Evolutionary conservation across 2,113 vertebrate genomes (phyloP), one percentile per base, ranked within the genome.

Genomic region (Desmodus rotundus): DNA sequence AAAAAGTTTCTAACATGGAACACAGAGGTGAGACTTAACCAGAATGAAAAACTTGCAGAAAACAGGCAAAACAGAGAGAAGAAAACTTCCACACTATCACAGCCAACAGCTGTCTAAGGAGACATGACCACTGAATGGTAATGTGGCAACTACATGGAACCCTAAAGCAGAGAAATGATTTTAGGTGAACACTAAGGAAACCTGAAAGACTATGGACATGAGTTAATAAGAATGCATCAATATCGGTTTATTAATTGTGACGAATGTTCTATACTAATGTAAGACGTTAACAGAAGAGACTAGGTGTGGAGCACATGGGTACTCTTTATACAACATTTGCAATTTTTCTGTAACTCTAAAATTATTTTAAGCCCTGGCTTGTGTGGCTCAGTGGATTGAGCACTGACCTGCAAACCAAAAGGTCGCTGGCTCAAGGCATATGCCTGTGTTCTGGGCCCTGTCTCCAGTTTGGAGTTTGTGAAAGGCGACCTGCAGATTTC

Each of bases 331-430:
- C 17, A 19, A 54, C 45, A 16, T 77, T 77, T 67, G 38, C 11
- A 94, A 50, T 70, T 87, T 91, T 76, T 83, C 43, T 52, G 24
- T 87, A 78, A 77, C 70, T 83, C n/a, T 94, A 76, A 91, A 91
- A 67, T 61, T 70, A 89, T 72, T 85, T 77, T n/a, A 58, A 88
- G 11, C 58, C 56, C 58, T 58, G 56, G 56, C 56, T 58, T 6
- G 56, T 26, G 22, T 58, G 56, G 56, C 56, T 58, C 56, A 58
- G 56, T 26, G 56, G 56, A 58, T 58, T 58, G 22, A 58, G 56
- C 58, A 26, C 58, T 4, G 24, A 24, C 7, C 58, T 61, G 24
- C 58, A 61, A 61, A 61, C 10, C 24, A 28, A 11, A 61, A 61
- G 58, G 24, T 61, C 10, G 7, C 24, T 26, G 58, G 58, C 20